Evolutionary conservation across 37 sponge, comb jelly and placozoan genomes (phyloP), one percentile per base, ranked within the genome.

Genomic region (Agelas oroides): DNA sequence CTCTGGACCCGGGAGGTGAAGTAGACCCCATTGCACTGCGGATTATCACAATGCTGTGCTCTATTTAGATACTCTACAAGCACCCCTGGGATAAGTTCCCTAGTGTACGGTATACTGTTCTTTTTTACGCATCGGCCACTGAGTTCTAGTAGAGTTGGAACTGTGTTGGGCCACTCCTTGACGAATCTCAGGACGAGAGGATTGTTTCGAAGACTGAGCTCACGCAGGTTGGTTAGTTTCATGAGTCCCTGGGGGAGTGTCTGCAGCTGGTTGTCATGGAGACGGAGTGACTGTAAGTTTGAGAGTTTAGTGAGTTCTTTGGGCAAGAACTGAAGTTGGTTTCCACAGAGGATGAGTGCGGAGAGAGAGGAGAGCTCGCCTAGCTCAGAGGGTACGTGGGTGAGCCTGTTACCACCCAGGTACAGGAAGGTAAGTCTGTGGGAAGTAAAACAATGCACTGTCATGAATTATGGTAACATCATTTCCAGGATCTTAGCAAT

Each of bases 21-120:
- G 71, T 97, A 97, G 71, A 97, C 95, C 2, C 97, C 97, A 20
- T 59, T 59, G 46, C 97, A 97, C 33, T 73, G 60, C 0, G 97
- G 95, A 34, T 96, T 96, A 81, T 96, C 97, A 63, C 97, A 97
- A 35, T 77, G 57, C 70, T 78, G 70, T 15, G 95, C 87, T 6
- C 65, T 33, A 46, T 90, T 56, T 36, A 97, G 84, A 53, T 84
- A 94, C 12, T 81, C 35, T 1, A 82, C 87, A 0, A 95, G 70
- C 19, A 46, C 65, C 19, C 24, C 32, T 8, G 93, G 96, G 13
- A 96, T 57, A 32, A 70, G 17, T 33, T 76, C 38, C 1, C 1
- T n/a, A 17, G 23, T 75, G 86, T 96, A 94, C 0, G 84, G 79
- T 33, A 96, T 76, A 0, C 41, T 36, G 62, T 77, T 35, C 35